phyloP scores from a whole-genome alignment of 2,113 vertebrate genomes.

The Otis tarda region DNA sequence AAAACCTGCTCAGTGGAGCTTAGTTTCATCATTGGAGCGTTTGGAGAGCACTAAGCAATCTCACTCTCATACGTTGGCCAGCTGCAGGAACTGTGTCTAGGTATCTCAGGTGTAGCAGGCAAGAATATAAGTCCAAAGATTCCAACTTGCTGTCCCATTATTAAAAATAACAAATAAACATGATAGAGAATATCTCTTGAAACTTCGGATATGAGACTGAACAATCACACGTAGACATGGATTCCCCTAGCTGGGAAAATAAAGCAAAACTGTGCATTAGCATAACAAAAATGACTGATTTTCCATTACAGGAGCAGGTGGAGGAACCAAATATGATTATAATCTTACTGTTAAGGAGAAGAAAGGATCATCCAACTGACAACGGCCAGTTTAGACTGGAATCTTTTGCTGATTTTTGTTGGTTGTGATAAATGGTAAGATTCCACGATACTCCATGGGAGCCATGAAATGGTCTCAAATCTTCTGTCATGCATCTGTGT shows the following conservation, averaged over 20 bases:
- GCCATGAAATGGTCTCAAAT: background rate
- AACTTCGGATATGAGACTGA: background rate
- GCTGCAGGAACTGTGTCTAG: background rate
- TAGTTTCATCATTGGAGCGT: background rate
- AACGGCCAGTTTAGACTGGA: background rate
- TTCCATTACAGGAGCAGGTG: background rate
- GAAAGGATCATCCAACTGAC: background rate
- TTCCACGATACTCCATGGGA: background rate
- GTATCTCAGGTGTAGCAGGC: background rate
- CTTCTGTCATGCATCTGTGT: background rate
- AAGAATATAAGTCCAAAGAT: background rate
- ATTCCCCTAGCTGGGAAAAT: background rate
- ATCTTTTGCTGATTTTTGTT: background rate
- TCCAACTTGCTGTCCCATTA: background rate
- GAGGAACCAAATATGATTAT: background rate
- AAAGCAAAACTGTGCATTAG: background rate
- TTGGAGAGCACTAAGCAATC: background rate
- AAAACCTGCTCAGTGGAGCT: background rate
- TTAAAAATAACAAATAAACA: background rate
- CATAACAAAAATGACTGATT: background rate
- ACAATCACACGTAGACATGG: background rate
- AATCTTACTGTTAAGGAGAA: background rate
- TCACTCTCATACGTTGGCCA: background rate
- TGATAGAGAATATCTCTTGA: background rate
- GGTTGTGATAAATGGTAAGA: background rate